phyloP scores from a whole-genome alignment of 2,888 invertebrate species.

The Seira musarum region DNA sequence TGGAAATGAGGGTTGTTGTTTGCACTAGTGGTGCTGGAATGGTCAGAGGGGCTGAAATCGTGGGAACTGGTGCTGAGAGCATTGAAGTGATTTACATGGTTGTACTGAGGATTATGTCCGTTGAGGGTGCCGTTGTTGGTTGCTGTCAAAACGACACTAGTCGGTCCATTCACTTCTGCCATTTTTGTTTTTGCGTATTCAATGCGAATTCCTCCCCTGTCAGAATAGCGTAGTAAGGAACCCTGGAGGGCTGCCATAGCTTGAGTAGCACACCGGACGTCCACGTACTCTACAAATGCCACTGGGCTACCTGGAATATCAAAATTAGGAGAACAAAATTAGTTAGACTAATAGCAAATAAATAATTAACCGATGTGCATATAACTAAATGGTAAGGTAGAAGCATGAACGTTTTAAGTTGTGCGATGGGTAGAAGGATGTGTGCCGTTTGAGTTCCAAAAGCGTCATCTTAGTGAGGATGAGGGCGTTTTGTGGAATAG shows the following conservation, averaged over 20 bases:
- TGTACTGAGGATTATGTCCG: conserved; percentile 70
- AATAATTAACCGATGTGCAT: no score
- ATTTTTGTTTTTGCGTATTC: conserved; percentile 99
- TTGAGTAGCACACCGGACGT: conserved; percentile 90
- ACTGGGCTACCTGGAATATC: conserved; percentile 95
- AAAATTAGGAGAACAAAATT: no score
- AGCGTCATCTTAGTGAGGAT: no score
- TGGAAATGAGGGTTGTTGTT: conserved; percentile 67
- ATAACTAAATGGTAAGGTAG: no score
- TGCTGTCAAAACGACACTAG: conserved; percentile 67
- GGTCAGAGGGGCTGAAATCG: conserved; percentile 64
- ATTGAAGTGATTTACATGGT: conserved; percentile 70
- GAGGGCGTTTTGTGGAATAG: no score
- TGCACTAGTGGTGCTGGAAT: conserved; percentile 63
- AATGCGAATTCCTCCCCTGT: conserved; percentile 97
- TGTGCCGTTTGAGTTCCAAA: no score
- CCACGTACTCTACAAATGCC: conserved; percentile 98
- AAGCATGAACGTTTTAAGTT: no score
- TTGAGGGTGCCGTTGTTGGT: conserved; percentile 69
- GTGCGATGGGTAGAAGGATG: no score
- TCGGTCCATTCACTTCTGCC: conserved; percentile 80
- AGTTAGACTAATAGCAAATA: no score
- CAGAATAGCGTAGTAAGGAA: conserved; percentile 95
- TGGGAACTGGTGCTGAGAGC: conserved; percentile 68
- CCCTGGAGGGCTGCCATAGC: conserved; percentile 97